Conservation (phyloP, 2,888 invertebrate species). For the Caradrina clavipalpis region DNA sequence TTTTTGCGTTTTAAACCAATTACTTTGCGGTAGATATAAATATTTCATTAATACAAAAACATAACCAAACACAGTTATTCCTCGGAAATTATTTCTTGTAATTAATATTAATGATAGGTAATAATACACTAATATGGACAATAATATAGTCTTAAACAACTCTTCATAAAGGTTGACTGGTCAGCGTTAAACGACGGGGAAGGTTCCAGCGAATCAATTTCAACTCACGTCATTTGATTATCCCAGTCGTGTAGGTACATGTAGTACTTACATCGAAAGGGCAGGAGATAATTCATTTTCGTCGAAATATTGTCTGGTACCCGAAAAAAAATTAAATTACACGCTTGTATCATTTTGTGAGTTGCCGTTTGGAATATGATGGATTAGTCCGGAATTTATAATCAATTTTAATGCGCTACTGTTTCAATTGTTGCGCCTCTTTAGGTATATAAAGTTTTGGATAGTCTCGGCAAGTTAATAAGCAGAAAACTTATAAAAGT, state of each 20-base stretch:
- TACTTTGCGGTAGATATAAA: conserved; percentile 20
- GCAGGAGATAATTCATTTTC: conserved; percentile 83
- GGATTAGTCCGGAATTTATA: conserved; percentile 38
- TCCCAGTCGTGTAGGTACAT: conserved; percentile 67
- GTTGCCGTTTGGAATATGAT: conserved; percentile 46
- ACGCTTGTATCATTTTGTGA: conserved; percentile 65
- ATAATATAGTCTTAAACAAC: not conserved
- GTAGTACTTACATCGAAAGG: conserved; percentile 74
- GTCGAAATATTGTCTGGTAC: conserved; percentile 78
- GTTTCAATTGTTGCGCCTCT: conserved; percentile 7
- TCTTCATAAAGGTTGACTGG: conserved; percentile 41
- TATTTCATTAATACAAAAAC: not conserved
- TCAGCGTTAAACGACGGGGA: conserved; percentile 54
- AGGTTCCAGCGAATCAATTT: conserved; percentile 77
- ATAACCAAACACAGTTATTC: not conserved
- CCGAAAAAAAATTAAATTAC: conserved; percentile 76
- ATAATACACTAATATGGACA: not conserved
- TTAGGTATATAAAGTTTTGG: conserved; percentile 2
- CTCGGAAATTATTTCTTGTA: not conserved
- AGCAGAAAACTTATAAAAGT: not conserved
- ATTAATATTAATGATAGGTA: not conserved
- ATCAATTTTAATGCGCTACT: conserved; percentile 23
- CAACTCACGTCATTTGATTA: conserved; percentile 79
- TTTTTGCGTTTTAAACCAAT: conserved; percentile 35
- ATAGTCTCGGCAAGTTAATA: conserved; percentile 7